Base-by-base conservation (phyloP, 1,140 invertebrate species). In the Xylocopa sonorina region DNA sequence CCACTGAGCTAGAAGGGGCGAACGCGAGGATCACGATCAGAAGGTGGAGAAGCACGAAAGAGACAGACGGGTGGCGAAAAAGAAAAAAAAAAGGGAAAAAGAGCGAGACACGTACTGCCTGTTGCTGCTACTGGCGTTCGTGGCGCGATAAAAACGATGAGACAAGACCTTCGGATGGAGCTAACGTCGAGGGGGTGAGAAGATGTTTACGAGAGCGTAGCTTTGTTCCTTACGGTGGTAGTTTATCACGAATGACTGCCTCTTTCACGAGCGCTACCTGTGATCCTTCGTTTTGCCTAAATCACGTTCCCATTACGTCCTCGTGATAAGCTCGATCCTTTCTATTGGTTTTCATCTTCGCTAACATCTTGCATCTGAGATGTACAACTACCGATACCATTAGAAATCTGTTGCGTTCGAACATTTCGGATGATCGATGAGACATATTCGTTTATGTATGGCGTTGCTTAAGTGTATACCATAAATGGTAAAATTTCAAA, bases 181-280 rank as follows among this genome's bases (percentile, higher is more conserved):
- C 62, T 34, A 71, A 81, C 63, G 41, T 21, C 43, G 34, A n/a
- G 50, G 79, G 83, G 57, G 41, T 78, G 79, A 80, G 48, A 66
- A 74, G 68, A 78, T 78, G 83, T 85, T 85, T 85, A 84, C 76
- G 82, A 82, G 80, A 87, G 68, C 77, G 80, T 73, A 77, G 71
- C 74, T 87, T 83, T 78, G 78, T 82, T 86, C 82, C 71, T n/a
- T 79, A 76, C 43, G 62, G 41, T 55, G 74, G 72, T 79, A 80
- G 84, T 87, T 87, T 85, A 87, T 87, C 80, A 81, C 80, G 58
- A 76, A 68, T 67, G 69, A 76, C 63, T 80, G 78, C 58, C 77
- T 86, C 48, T 63, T 78, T 51, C 27, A 38, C 38, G 21, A 32
- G 43, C 10, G 43, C n/a, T 41, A 43, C 41, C 55, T 48, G 29